Evolutionary conservation across 2,113 vertebrate genomes (phyloP), one percentile per base, ranked within the genome.

Genomic region (Micronisus gabar): DNA sequence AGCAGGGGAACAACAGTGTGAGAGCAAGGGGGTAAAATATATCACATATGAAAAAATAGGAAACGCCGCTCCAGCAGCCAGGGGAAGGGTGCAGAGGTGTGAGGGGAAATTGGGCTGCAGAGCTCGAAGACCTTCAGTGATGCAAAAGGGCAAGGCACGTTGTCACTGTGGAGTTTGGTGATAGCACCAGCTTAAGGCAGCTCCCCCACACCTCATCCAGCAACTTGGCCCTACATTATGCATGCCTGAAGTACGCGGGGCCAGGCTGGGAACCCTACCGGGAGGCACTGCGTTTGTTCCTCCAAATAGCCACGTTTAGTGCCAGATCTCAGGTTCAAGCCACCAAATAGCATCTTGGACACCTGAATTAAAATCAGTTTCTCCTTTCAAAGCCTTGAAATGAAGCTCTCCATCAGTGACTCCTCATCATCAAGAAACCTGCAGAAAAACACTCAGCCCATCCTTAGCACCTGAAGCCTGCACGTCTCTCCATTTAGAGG

Each of bases 151-250:
- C n/a, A 72, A 50, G 40, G 17, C 7, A 29, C 38, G 19, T 13
- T 3, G 1, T 9, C 12, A 16, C 40, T 1, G 1, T 18, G 27
- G 27, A 38, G 30, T 15, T 3, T 40, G 36, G 40, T 30, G 52
- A 23, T 30, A 27, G 13, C 17, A n/a, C 0, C 0, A 41, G 5
- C 9, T 75, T 61, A 26, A n/a, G 62, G 38, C 0, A 1, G 5
- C 8, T n/a, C 6, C 6, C 6, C 27, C 6, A 3, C 9, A 22
- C 36, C 15, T 58, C 1, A 0, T 58, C 29, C 36, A 52, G 26
- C 26, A 86, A 14, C 40, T 61, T 58, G 29, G 22, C 56, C 30
- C 7, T 87, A 12, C 61, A 4, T 34, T 8, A 4, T 23, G 23
- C 23, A 21, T 87, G 26, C 29, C 34, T 67, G 20, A 62, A 62